These are phyloP conservation scores for Bugula neritina DNA, from an alignment of 2,888 invertebrate genomes.

Conservation along the genomic window DNA sequence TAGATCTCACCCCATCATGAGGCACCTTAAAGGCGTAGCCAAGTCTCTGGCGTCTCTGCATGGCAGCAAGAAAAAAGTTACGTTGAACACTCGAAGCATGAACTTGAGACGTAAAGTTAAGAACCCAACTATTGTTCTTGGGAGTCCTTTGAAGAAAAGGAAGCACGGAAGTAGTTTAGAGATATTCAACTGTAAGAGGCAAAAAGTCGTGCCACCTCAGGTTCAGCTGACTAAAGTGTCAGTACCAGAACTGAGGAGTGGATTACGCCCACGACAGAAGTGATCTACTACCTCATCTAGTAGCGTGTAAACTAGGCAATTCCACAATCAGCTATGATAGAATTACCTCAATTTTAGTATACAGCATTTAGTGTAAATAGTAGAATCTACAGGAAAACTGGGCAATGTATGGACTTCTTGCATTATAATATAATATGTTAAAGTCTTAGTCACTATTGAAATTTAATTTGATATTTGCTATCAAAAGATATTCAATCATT, in stretches of 20 bases:
- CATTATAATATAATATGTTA: too few relatives aligned
- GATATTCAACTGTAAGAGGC: background rate
- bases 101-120: slow-evolving; percentile 3
- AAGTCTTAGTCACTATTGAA: too few relatives aligned
- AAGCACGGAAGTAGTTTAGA: background rate
- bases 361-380: background rate
- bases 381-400: too few relatives aligned
- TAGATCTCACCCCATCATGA: background rate
- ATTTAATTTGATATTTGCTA: too few relatives aligned
- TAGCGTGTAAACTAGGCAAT: background rate
- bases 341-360: background rate
- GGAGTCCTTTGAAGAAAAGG: slow-evolving; percentile 14
- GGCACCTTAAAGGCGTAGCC: background rate
- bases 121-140: background rate
- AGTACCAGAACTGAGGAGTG: background rate
- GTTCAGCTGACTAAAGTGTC: slow-evolving; percentile 17
- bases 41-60: background rate
- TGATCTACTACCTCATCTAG: background rate
- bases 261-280: slow-evolving; percentile 1
- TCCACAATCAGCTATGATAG: background rate
- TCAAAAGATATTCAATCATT: too few relatives aligned
- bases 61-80: background rate
- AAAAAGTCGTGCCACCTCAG: background rate
- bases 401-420: too few relatives aligned
- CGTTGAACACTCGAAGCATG: too few relatives aligned